These are phyloP conservation scores for Melinopterus prodromus DNA, from an alignment of 2,888 invertebrate species.

Conservation along the genomic window DNA sequence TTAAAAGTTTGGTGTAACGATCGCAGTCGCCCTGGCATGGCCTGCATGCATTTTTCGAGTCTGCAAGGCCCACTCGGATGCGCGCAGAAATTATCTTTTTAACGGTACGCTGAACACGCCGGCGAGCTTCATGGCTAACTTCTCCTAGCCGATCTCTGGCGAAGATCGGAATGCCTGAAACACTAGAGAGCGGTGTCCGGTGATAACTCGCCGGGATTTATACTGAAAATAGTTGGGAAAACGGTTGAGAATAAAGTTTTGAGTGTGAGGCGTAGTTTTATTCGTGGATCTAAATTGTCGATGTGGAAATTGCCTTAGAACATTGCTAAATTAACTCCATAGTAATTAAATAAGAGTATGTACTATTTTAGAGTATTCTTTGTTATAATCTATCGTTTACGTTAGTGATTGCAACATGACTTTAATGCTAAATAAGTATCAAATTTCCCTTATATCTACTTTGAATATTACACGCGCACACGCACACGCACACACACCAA, in stretches of 20 bases:
- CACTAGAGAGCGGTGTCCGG: neutral
- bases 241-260: neutral
- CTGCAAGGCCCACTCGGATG: neutral
- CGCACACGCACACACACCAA: no score
- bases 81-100: conserved; percentile 4
- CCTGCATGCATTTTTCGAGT: neutral
- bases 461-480: no score
- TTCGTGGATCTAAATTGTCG: neutral
- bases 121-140: neutral
- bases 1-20: neutral
- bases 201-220: neutral
- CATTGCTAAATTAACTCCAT: no score
- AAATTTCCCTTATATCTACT: no score
- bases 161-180: neutral
- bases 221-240: neutral
- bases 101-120: neutral
- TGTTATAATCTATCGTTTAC: no score
- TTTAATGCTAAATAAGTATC: no score
- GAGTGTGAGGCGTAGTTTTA: neutral
- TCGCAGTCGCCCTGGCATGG: neutral
- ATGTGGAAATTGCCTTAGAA: neutral
- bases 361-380: no score
- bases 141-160: neutral
- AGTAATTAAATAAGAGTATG: no score
- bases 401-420: no score